Conservation (phyloP, 2,797 vertebrate genomes). For the Neosilurus mollespiculum region DNA sequence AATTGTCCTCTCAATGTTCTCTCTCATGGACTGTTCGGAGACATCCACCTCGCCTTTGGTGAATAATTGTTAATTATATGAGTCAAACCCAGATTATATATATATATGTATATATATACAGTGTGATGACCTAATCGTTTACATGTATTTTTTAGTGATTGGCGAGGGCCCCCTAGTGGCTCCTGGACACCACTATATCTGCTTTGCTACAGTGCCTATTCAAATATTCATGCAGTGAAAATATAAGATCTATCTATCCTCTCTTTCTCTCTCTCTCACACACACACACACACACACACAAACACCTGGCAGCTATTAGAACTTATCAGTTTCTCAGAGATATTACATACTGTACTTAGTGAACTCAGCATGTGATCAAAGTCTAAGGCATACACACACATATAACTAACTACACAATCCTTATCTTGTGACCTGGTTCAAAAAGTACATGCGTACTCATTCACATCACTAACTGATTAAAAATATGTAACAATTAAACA, state of each 20-base stretch:
- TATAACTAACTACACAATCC: neutral
- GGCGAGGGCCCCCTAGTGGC: no score
- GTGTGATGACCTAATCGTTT: neutral
- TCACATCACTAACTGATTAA: neutral
- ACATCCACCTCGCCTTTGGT: no score
- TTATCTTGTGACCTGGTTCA: constrained; percentile 28
- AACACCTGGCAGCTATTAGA: constrained; percentile 4
- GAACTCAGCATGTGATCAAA: constrained; percentile 29
- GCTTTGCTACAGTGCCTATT: neutral
- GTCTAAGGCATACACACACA: constrained; percentile 21
- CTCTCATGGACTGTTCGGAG: no score
- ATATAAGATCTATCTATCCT: no score
- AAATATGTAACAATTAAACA: no score
- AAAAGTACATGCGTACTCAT: neutral
- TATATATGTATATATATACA: no score
- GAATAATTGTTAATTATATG: no score
- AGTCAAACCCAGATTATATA: no score
- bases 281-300: neutral
- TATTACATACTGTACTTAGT: constrained; percentile 15
- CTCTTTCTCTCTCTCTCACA: no score
- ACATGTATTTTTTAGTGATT: neutral
- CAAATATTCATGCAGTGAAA: no score
- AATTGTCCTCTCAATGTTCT: no score
- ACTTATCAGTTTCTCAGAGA: constrained; percentile 10
- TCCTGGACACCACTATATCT: no score